phyloP scores from a whole-genome alignment of 2,888 invertebrate genomes.

The Caenorhabditis plicata region DNA sequence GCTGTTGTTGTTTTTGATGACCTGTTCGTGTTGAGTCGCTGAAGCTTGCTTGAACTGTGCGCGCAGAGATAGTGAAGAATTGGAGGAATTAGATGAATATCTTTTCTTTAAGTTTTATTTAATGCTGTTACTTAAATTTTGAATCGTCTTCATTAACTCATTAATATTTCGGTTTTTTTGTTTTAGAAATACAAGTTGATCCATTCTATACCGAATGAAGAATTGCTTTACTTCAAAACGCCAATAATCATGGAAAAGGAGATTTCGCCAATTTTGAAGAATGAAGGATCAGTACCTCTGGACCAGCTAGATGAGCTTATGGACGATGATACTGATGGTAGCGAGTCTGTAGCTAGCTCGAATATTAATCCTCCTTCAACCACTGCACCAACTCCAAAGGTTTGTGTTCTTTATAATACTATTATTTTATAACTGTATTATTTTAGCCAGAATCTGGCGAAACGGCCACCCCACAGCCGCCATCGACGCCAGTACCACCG shows the following conservation, averaged over 20 bases:
- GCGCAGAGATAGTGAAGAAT: no score
- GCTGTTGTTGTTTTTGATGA: no score
- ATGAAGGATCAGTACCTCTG: conserved; percentile 47
- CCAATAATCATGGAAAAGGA: conserved; percentile 69
- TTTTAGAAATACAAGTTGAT: conserved; percentile 77
- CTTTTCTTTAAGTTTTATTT: neutral
- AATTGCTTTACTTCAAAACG: conserved; percentile 80
- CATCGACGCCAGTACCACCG: conserved; percentile 11
- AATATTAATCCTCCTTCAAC: neutral
- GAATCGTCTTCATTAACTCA: neutral
- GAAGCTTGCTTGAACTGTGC: no score
- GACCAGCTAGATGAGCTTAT: conserved; percentile 56
- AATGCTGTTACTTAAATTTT: neutral
- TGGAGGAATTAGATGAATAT: no score
- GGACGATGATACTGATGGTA: conserved; percentile 46
- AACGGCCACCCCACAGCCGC: neutral
- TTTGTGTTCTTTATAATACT: no score
- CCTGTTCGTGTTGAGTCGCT: no score
- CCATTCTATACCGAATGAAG: conserved; percentile 83
- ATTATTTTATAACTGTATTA: no score
- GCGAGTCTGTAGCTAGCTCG: conserved; percentile 20
- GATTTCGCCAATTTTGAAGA: conserved; percentile 68
- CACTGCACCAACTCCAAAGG: neutral
- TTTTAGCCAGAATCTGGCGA: no score
- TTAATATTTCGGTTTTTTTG: conserved; percentile 4